Conservation (phyloP, 2,888 invertebrate genomes). For the Poecilus cupreus region DNA sequence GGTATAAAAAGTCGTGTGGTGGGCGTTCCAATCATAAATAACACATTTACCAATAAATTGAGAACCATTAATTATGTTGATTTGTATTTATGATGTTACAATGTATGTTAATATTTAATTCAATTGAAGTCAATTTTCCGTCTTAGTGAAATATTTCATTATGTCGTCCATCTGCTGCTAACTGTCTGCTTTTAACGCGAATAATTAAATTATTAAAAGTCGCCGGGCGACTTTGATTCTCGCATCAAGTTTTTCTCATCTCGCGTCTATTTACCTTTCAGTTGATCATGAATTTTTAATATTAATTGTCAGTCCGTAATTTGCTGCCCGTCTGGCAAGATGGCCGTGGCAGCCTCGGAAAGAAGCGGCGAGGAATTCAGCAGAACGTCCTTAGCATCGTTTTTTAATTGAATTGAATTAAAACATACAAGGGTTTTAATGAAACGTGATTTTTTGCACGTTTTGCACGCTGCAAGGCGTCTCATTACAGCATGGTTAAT, state of each 20-base stretch:
- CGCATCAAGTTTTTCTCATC: constrained; percentile 30
- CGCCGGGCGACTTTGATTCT: neutral
- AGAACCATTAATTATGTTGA: no score
- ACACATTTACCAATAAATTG: no score
- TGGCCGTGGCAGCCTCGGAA: neutral
- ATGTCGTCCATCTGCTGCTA: neutral
- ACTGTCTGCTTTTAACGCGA: neutral
- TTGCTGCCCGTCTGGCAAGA: constrained; percentile 14
- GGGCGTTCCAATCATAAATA: no score
- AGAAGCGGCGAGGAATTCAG: neutral
- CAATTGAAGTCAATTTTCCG: no score
- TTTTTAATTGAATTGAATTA: constrained; percentile 50
- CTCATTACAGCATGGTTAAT: constrained; percentile 44
- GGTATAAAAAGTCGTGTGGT: no score
- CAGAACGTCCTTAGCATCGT: constrained; percentile 20
- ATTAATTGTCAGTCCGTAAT: constrained; percentile 32
- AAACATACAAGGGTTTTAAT: constrained; percentile 48
- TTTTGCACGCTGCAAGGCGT: constrained; percentile 36
- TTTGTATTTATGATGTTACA: no score
- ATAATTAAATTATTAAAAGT: constrained; percentile 24
- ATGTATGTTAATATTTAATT: no score
- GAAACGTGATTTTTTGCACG: constrained; percentile 43
- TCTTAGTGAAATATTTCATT: neutral
- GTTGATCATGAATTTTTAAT: constrained; percentile 39
- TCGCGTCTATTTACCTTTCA: constrained; percentile 32